Evolutionary conservation across 2,113 vertebrate species (phyloP).

Genomic region (Marmota monax): DNA sequence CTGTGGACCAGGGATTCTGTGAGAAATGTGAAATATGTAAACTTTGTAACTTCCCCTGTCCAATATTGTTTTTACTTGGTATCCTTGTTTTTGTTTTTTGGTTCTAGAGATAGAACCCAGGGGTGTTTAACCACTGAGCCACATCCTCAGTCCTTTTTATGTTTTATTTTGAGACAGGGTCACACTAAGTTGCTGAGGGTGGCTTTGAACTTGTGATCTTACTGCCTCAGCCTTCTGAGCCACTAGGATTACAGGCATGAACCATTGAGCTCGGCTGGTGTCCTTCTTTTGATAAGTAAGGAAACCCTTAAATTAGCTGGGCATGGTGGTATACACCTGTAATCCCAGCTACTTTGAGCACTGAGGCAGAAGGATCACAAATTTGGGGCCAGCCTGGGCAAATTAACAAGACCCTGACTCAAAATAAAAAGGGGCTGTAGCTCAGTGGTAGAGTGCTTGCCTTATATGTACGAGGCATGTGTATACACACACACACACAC

Average conservation of each 20-base stretch:
- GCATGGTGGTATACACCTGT: background rate
- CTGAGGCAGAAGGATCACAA: background rate
- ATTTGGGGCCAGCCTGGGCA: background rate
- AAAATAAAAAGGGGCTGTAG: background rate
- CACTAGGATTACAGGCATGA: no score
- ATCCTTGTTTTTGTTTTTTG: no score
- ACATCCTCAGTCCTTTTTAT: no score
- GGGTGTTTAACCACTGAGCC: no score
- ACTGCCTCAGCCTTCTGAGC: no score
- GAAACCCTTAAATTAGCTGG: background rate
- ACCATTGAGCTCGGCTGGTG: background rate
- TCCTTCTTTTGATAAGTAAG: slow-evolving; percentile 1
- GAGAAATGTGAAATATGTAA: background rate
- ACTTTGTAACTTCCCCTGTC: background rate
- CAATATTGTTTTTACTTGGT: background rate
- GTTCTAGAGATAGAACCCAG: no score
- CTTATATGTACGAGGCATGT: no score
- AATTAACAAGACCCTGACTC: background rate
- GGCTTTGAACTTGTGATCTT: no score
- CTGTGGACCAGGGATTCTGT: background rate
- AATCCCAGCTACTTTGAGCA: background rate
- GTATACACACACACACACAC: no score
- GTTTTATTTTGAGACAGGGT: no score
- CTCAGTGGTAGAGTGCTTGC: background rate
- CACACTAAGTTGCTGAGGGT: no score